Evolutionary conservation across 2,797 vertebrate genomes (phyloP).

Genomic region (Graptemys geographica): DNA sequence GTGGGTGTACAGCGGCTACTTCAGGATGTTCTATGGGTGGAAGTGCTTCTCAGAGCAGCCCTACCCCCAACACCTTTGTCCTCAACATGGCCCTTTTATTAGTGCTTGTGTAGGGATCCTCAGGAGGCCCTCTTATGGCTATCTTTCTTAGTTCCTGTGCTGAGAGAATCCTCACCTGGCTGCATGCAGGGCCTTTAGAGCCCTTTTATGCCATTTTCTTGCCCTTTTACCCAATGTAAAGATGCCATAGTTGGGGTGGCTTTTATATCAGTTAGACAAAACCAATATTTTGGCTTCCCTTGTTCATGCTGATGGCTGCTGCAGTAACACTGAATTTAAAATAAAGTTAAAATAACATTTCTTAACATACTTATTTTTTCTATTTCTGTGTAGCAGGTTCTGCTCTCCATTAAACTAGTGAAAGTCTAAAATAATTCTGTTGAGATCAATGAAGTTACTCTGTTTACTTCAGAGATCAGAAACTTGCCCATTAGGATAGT

Average conservation of each 20-base stretch:
- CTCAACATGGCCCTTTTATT: not conserved
- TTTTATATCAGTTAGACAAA: not conserved
- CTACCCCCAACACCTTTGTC: not conserved
- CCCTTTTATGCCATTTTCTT: not conserved
- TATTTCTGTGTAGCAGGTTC: not conserved
- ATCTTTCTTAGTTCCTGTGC: not conserved
- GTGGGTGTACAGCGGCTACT: not conserved
- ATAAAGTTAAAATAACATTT: not conserved
- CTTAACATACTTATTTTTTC: rapidly evolving
- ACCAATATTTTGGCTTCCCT: not conserved
- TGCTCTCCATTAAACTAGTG: not conserved
- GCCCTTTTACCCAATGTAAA: not conserved
- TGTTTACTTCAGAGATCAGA: not conserved
- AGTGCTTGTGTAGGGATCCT: rapidly evolving
- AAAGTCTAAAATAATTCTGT: not conserved
- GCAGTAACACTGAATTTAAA: not conserved
- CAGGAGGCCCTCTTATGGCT: rapidly evolving
- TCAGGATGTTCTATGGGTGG: not conserved
- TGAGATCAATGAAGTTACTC: not conserved
- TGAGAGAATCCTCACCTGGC: not conserved
- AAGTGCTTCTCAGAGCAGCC: rapidly evolving
- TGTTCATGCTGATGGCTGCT: not conserved
- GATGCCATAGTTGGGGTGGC: not conserved
- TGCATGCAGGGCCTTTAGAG: not conserved
- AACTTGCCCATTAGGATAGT: not conserved